Evolutionary conservation across 2,113 vertebrate species (phyloP).

Genomic region (Ptilorrhoa leucosticta): DNA sequence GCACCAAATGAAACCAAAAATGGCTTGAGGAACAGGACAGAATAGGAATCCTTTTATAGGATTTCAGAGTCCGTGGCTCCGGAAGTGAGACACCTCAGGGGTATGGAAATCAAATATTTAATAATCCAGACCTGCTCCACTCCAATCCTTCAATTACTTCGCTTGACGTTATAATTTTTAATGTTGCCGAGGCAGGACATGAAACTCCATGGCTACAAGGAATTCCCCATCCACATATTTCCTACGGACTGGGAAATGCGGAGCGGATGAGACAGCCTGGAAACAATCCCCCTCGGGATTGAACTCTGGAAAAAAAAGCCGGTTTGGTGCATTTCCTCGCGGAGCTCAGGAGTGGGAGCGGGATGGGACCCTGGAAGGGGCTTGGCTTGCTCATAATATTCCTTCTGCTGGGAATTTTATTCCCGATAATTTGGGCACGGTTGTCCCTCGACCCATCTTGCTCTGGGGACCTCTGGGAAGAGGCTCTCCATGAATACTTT

Average conservation of each 20-base stretch:
- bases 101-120: constrained; percentile 32
- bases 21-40: background rate
- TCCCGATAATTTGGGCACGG: fast-evolving
- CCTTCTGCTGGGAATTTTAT: background rate
- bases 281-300: constrained; percentile 1
- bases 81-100: constrained; percentile 53
- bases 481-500: background rate
- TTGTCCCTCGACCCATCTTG: background rate
- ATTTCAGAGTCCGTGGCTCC: background rate
- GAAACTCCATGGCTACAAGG: background rate
- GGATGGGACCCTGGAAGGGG: fast-evolving
- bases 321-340: background rate
- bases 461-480: background rate
- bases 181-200: background rate
- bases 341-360: background rate
- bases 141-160: constrained; percentile 4
- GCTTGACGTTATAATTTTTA: background rate
- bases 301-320: background rate
- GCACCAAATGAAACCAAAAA: background rate
- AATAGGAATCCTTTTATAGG: constrained; percentile 41
- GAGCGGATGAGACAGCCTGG: background rate
- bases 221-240: background rate
- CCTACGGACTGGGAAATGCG: background rate
- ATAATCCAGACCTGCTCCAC: background rate
- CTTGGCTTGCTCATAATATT: fast-evolving